Conservation (phyloP, 1,140 invertebrate genomes). For the Pseudobourletiella spinata region DNA sequence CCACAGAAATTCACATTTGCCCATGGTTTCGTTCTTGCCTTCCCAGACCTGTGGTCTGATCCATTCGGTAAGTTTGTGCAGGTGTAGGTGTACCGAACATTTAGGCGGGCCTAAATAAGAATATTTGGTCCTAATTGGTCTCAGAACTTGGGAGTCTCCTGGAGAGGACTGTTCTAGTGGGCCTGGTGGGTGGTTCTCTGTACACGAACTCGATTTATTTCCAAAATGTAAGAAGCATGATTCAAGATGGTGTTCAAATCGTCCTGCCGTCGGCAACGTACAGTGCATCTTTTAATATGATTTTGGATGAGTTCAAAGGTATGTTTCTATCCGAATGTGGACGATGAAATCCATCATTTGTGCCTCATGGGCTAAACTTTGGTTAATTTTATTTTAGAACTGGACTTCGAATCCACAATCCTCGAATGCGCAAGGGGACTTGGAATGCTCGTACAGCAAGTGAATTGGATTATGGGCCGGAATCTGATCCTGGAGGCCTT, state of each 20-base stretch:
- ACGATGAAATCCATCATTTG: not conserved
- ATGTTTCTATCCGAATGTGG: not conserved
- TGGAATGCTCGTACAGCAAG: conserved; percentile 4
- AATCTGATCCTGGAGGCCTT: not conserved
- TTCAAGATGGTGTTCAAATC: not conserved
- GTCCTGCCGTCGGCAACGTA: not conserved
- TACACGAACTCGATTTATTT: not conserved
- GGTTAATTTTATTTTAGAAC: not conserved
- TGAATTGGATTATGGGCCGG: not conserved
- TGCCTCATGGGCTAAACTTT: too few species aligned
- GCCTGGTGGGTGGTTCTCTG: not conserved
- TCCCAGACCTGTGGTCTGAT: not conserved
- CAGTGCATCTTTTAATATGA: too few species aligned
- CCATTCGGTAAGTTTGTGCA: not conserved
- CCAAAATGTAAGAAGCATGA: not conserved
- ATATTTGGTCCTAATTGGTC: not conserved
- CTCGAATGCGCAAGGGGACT: not conserved
- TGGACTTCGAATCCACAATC: conserved; percentile 1
- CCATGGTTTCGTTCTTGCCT: not conserved
- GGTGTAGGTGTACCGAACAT: not conserved
- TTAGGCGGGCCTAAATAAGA: not conserved
- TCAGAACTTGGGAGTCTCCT: not conserved
- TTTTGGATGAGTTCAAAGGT: not conserved
- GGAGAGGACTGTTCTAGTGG: not conserved
- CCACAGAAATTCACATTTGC: not conserved